A percentile compares a stretch with the other conserved stretches of the same genome.
These are phyloP conservation scores for Apostichopus parvimensis DNA, from an alignment of 35 echinoderm and acorn worm genomes.

Conservation along the genomic window DNA sequence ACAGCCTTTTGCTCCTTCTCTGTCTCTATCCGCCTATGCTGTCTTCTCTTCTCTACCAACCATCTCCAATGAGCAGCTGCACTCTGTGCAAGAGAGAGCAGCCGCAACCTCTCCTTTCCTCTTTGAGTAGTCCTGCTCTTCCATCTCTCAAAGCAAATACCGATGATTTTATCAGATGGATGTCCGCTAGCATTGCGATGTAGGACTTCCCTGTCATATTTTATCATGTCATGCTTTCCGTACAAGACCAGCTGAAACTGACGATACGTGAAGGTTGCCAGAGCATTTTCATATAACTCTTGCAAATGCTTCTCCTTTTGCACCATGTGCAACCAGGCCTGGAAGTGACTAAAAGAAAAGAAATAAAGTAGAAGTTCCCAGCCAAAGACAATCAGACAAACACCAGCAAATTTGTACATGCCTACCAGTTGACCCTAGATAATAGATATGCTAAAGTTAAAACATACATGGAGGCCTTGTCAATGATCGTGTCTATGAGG, in stretches of 20 bases:
- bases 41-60: neutral
- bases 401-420: no score
- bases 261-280: neutral
- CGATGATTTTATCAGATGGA: neutral
- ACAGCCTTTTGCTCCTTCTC: neutral
- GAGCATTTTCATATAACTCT: neutral
- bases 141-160: slow-evolving; percentile 3
- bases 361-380: neutral
- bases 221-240: neutral
- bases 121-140: neutral
- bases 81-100: neutral
- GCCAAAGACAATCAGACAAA: no score
- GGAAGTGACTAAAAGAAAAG: neutral
- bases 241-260: no score
- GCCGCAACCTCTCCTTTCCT: neutral
- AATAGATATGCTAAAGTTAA: no score
- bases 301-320: neutral
- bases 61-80: neutral
- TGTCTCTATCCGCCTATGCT: neutral
- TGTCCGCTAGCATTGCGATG: no score
- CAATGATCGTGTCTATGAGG: no score
- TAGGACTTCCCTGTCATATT: neutral
- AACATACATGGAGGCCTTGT: no score
- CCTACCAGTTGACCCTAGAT: no score
- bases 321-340: neutral